A percentile compares a stretch with the other conserved stretches of the same genome.
These are phyloP conservation scores for Gasteruption jaculator DNA, from an alignment of 2,888 invertebrate species.

Conservation along the genomic window DNA sequence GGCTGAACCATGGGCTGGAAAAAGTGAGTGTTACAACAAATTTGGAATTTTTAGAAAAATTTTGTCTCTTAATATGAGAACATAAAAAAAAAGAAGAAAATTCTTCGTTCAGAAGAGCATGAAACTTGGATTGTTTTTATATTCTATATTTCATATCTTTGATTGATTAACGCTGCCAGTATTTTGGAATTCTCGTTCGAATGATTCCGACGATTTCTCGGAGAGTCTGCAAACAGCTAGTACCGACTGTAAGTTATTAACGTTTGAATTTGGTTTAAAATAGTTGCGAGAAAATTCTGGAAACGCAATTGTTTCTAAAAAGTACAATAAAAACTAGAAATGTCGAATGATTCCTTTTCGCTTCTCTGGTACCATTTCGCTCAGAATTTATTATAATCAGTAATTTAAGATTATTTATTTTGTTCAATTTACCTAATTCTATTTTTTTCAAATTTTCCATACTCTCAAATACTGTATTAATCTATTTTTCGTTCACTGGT, in stretches of 20 bases:
- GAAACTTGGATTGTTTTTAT: background rate
- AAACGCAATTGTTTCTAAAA: no score
- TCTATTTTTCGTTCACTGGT: no score
- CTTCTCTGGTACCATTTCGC: no score
- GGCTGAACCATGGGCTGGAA: slow-evolving; percentile 42
- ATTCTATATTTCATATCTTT: no score
- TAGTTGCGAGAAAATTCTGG: no score
- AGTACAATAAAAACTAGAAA: no score
- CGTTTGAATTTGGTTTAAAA: slow-evolving; percentile 12
- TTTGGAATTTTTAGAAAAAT: background rate
- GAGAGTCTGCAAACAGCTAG: slow-evolving; percentile 49
- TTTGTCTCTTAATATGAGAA: background rate
- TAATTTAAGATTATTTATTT: no score
- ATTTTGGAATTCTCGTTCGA: slow-evolving; percentile 49
- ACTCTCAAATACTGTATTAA: no score
- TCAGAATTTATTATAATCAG: no score
- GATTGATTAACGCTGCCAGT: slow-evolving; percentile 46
- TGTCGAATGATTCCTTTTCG: no score
- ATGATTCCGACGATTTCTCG: slow-evolving; percentile 50
- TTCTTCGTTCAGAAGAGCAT: background rate
- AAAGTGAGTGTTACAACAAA: slow-evolving; percentile 35
- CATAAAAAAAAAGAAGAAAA: background rate
- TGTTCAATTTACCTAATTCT: no score
- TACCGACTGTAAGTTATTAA: slow-evolving; percentile 45
- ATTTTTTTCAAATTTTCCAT: no score